Percentiles rank a stretch among this genome's conserved stretches.
Evolutionary conservation across 2,113 vertebrate genomes (phyloP).

Genomic region (Phalacrocorax brasilianus): DNA sequence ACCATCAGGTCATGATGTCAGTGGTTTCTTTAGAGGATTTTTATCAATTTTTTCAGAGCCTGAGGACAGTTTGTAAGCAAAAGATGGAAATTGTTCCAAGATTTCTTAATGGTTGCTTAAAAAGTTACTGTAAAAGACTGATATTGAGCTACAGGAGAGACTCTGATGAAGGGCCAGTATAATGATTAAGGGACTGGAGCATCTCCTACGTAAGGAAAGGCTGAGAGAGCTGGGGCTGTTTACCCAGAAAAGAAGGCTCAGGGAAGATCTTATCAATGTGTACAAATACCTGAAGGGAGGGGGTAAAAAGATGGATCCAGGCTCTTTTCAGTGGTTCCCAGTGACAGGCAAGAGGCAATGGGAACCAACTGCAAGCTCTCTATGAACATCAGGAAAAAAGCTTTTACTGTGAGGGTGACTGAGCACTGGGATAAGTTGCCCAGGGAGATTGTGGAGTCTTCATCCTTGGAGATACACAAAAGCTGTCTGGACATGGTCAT

Average conservation of each 20-base stretch:
- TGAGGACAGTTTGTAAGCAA: background rate
- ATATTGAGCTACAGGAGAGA: background rate
- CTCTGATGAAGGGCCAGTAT: background rate
- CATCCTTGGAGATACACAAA: background rate
- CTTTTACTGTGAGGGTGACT: background rate
- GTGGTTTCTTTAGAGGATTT: background rate
- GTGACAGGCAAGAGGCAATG: background rate
- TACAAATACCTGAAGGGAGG: background rate
- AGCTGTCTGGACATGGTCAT: background rate
- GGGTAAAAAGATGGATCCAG: background rate
- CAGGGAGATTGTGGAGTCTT: background rate
- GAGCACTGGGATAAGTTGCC: background rate
- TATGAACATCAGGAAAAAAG: background rate
- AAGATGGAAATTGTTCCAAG: background rate
- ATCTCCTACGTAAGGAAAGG: background rate
- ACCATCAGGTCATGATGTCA: background rate
- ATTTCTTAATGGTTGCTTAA: background rate
- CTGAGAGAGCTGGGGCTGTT: background rate
- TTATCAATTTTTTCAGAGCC: background rate
- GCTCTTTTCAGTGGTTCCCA: background rate
- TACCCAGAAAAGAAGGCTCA: background rate
- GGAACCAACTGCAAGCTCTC: background rate
- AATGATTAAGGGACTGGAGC: background rate
- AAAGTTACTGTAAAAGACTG: background rate
- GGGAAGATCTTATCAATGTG: background rate